Percentiles rank a stretch among this genome's conserved stretches.
phyloP scores from a whole-genome alignment of 2,888 invertebrate genomes.

The Dasypolia templi region DNA sequence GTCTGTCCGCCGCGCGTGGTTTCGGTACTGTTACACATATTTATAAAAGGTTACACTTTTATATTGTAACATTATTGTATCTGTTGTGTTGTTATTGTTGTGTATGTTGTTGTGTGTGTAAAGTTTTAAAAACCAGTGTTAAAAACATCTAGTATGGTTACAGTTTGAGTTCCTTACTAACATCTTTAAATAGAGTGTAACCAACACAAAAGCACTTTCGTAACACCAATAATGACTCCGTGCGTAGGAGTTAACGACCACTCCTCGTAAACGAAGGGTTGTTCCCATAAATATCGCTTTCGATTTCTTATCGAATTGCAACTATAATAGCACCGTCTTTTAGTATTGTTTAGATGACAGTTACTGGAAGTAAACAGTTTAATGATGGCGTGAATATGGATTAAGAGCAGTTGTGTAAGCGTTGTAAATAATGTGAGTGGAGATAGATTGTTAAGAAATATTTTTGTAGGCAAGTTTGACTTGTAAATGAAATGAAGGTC shows the following conservation, averaged over 20 bases:
- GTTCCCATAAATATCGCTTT: slow-evolving; percentile 68
- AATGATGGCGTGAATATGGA: slow-evolving; percentile 42
- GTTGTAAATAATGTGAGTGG: slow-evolving; percentile 24
- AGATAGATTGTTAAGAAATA: slow-evolving; percentile 6
- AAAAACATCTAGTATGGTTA: too few species aligned
- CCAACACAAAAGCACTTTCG: slow-evolving; percentile 27
- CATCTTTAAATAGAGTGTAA: slow-evolving; percentile 17
- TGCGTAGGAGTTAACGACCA: slow-evolving; percentile 44
- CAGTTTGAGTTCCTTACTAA: neutral
- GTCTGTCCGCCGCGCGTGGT: too few species aligned
- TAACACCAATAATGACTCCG: slow-evolving; percentile 38
- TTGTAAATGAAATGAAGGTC: neutral
- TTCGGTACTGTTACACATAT: too few species aligned
- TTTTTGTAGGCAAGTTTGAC: neutral
- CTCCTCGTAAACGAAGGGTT: slow-evolving; percentile 51
- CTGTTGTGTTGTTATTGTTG: too few species aligned
- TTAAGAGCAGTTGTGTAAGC: slow-evolving; percentile 44
- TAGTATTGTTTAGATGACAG: slow-evolving; percentile 60
- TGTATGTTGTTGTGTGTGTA: too few species aligned
- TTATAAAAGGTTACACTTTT: too few species aligned
- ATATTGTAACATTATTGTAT: too few species aligned
- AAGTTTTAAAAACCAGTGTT: too few species aligned
- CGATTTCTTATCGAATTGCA: slow-evolving; percentile 62
- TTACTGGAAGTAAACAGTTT: slow-evolving; percentile 58
- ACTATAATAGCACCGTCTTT: slow-evolving; percentile 53